Conservation (phyloP, 2,888 invertebrate species). For the Aricia artaxerxes region DNA sequence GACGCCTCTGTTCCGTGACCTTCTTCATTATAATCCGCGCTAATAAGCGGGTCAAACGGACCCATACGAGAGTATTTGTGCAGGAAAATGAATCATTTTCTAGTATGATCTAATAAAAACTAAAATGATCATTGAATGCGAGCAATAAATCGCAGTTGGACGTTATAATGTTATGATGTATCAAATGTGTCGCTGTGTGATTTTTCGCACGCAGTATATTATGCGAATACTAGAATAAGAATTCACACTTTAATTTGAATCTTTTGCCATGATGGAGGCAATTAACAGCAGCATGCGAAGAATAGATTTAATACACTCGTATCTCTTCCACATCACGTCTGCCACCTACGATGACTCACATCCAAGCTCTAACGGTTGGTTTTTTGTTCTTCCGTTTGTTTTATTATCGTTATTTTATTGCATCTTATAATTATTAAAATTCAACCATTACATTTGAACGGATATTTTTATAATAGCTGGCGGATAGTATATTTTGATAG, state of each 20-base stretch:
- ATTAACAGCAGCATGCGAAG: constrained; percentile 1
- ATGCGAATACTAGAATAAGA: not conserved
- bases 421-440: not conserved
- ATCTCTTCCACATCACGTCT: not conserved
- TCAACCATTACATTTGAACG: not conserved
- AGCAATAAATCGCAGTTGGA: not conserved
- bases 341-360: constrained; percentile 20
- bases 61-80: constrained; percentile 39
- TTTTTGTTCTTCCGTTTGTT: constrained; percentile 20
- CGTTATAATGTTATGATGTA: not conserved
- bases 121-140: not conserved
- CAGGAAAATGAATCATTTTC: not conserved
- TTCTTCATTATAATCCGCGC: constrained; percentile 67
- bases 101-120: not conserved
- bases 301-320: not conserved
- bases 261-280: not conserved
- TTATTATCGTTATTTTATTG: not conserved
- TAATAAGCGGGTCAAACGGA: constrained; percentile 55
- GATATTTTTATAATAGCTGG: not conserved
- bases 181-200: not conserved
- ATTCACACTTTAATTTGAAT: constrained; percentile 18
- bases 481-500: not conserved
- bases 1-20: constrained; percentile 62
- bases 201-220: not conserved
- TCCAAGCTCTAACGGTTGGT: constrained; percentile 21